A percentile compares a stretch with the other conserved stretches of the same genome.
phyloP scores from a whole-genome alignment of 2,113 vertebrate species.

The Gymnobelideus leadbeateri region DNA sequence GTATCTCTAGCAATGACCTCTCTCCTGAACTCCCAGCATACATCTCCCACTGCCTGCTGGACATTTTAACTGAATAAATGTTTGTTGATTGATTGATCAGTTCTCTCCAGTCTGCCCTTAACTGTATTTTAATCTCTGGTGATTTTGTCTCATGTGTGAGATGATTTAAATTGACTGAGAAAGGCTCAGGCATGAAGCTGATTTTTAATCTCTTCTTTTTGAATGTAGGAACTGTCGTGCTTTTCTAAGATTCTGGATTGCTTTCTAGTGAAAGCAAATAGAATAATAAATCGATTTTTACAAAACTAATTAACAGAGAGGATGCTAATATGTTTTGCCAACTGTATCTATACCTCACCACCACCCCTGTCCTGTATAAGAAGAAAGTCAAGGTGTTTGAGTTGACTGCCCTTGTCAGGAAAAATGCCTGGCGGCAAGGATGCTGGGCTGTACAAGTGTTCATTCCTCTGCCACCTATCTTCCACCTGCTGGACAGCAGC shows the following conservation, averaged over 20 bases:
- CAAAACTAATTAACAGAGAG: conserved; percentile 85
- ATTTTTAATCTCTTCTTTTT: conserved; percentile 69
- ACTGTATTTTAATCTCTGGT: conserved; percentile 58
- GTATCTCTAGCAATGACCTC: neutral
- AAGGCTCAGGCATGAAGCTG: conserved; percentile 50
- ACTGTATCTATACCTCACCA: conserved; percentile 69
- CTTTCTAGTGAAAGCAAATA: conserved; percentile 82
- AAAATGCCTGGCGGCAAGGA: neutral
- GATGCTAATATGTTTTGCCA: conserved; percentile 81
- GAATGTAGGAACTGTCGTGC: conserved; percentile 17
- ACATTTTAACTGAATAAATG: neutral
- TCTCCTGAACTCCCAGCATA: neutral
- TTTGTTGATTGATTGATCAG: neutral
- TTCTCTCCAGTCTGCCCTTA: neutral
- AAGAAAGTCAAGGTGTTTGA: conserved; percentile 36
- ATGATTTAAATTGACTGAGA: conserved; percentile 57
- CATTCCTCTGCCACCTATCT: neutral
- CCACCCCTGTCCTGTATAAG: conserved; percentile 21
- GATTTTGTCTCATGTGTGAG: conserved; percentile 66
- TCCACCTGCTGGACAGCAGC: neutral
- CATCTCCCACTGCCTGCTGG: neutral
- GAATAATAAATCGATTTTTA: conserved; percentile 82
- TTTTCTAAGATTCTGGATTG: conserved; percentile 65
- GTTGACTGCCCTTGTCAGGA: conserved; percentile 22
- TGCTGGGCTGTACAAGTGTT: accelerated